Base-by-base conservation (phyloP, 1,140 invertebrate species). In the Choristoneura fumiferana region DNA sequence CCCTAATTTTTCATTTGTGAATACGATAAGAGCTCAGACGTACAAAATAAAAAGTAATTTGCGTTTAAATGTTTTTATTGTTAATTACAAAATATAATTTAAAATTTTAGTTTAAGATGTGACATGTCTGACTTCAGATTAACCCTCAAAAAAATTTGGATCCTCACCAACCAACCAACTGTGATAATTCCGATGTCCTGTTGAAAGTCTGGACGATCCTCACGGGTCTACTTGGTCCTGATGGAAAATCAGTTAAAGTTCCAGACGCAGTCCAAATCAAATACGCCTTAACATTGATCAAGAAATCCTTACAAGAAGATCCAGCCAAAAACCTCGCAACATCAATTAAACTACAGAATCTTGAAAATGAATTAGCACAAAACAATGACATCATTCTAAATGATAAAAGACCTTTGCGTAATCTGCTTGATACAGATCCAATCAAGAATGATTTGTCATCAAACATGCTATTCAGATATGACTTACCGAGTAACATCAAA, bases 141-240 rank as follows among this genome's bases (percentile, higher is more conserved):
- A 6, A 3, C 6, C 22, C 22, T 6, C 2, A 29, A 29, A 29
- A 2, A 2, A 3, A 2, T 29, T 2, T 29, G 22, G 6, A 29
- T 29, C 22, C 22, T 29, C 2, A 29, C 22, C 22, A n/a, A n/a
- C 22, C 10, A 49, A 1, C 43, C 10, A 49, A 13, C 3, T 49
- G 43, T 49, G 43, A 49, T 1, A 29, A 29, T 6, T 29, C 22
- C 6, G 43, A 49, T 0, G 43, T 49, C n/a, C 10, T 49, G 22
- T 6, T 49, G 1, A 49, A 49, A 49, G 10, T 29, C 9, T 49
- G 43, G 43, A 49, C 43, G 10, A 49, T 49, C 10, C 22, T 49
- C 22, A 10, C 17, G n/a, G 10, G 22, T 18, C 43, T 29, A 10
- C 12, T 49, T 12, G 18, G 29, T 6, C 0, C 14, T 5, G 4